These are phyloP conservation scores for Orestias chungarensis DNA, from an alignment of 2,797 vertebrate species.

Conservation along the genomic window DNA sequence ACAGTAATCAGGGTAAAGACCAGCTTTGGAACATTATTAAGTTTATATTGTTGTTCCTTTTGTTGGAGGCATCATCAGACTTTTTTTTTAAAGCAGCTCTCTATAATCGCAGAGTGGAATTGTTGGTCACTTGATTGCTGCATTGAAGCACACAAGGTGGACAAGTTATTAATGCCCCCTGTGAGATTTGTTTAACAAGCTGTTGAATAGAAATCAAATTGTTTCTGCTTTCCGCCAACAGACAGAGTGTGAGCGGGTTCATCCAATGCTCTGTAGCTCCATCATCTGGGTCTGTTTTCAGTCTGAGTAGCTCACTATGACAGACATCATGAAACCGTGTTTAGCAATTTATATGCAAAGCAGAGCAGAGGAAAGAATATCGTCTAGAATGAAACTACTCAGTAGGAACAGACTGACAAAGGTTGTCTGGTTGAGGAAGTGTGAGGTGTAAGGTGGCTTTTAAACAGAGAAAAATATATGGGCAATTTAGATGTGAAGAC, in stretches of 20 bases:
- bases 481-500: constrained; percentile 14
- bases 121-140: constrained; percentile 32
- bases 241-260: constrained; percentile 1
- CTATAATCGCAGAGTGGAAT: constrained; percentile 19
- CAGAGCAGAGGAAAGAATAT: constrained; percentile 62
- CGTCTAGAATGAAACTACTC: constrained; percentile 33
- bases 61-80: constrained; percentile 18
- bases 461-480: constrained; percentile 15
- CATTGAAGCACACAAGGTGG: constrained; percentile 2
- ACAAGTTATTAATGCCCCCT: constrained; percentile 8
- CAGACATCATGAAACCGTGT: constrained; percentile 56
- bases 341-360: constrained; percentile 75
- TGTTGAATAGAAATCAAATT: constrained; percentile 8
- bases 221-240: constrained; percentile 2
- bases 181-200: constrained; percentile 14
- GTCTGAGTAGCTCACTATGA: constrained; percentile 33
- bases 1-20: constrained; percentile 42
- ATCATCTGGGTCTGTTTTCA: constrained; percentile 30
- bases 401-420: constrained; percentile 39
- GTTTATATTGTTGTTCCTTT: constrained; percentile 33
- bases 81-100: constrained; percentile 19
- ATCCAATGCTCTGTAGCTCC: constrained; percentile 24
- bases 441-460: constrained; percentile 37
- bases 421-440: constrained; percentile 41
- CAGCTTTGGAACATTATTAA: constrained; percentile 37